Conservation (phyloP, 2,888 invertebrate species). For the Torymus texanus region DNA sequence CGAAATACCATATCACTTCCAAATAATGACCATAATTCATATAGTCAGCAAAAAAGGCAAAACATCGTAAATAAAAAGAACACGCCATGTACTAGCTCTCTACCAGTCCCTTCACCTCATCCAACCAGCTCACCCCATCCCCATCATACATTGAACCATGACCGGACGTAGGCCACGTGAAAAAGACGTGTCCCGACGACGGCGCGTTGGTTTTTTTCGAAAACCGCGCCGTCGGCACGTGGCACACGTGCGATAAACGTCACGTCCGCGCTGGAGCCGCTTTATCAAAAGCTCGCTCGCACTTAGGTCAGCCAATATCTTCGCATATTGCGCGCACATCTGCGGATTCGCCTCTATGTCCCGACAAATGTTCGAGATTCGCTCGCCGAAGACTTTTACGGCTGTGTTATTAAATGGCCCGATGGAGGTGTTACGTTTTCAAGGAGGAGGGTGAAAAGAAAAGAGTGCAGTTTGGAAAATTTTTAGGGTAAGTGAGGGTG, state of each 20-base stretch:
- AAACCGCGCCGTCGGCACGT: conserved; percentile 61
- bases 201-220: conserved; percentile 51
- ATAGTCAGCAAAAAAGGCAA: too few species aligned
- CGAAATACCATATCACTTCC: too few species aligned
- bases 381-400: conserved; percentile 6
- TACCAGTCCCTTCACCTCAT: too few species aligned
- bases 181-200: conserved; percentile 50
- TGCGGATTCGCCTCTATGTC: not conserved
- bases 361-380: not conserved
- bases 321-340: conserved; percentile 32
- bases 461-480: not conserved
- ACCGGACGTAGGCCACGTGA: conserved; percentile 1
- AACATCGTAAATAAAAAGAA: too few species aligned
- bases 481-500: too few species aligned
- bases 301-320: conserved; percentile 67
- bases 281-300: conserved; percentile 63
- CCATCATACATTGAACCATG: too few species aligned
- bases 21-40: conserved; percentile 5
- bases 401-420: conserved; percentile 6
- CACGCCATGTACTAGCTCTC: too few species aligned
- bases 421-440: conserved; percentile 1
- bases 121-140: too few species aligned
- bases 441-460: not conserved
- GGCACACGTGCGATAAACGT: conserved; percentile 67
- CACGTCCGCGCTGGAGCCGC: conserved; percentile 58